A percentile compares a stretch with the other conserved stretches of the same genome.
Conservation (phyloP, 2,113 vertebrate species). For the Paedocypris sp. region DNA sequence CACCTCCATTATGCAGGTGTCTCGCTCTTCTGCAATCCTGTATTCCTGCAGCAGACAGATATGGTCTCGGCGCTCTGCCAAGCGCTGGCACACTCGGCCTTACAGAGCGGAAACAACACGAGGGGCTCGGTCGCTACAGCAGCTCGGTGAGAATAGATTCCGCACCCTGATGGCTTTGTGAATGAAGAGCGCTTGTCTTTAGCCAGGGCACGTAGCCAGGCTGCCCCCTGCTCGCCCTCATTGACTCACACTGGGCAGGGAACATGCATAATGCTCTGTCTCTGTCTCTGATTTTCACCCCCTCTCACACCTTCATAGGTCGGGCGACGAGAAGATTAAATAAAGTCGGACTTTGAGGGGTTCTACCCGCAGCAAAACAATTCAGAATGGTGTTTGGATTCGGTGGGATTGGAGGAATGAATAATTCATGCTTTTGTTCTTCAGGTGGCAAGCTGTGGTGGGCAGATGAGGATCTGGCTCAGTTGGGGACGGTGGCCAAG, state of each 20-base stretch:
- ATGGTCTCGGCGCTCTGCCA: constrained; percentile 22
- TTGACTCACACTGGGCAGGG: constrained; percentile 34
- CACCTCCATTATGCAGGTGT: background rate
- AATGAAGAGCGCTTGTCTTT: constrained; percentile 37
- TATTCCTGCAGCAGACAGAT: constrained; percentile 20
- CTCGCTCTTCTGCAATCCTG: constrained; percentile 1
- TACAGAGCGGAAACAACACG: constrained; percentile 15
- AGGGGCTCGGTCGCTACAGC: constrained; percentile 19
- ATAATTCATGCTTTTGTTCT: constrained; percentile 38
- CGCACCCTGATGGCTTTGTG: constrained; percentile 35
- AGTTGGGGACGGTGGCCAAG: constrained; percentile 86
- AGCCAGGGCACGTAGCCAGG: constrained; percentile 29
- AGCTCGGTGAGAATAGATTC: constrained; percentile 1
- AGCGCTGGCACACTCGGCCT: constrained; percentile 17
- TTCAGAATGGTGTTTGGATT: constrained; percentile 12
- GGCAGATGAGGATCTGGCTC: constrained; percentile 86
- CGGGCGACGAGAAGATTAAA: no score
- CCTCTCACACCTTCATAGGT: background rate
- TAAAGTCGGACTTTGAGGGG: no score
- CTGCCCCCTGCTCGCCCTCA: constrained; percentile 29
- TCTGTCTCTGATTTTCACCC: constrained; percentile 10
- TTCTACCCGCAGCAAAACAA: no score
- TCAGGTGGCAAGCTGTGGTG: constrained; percentile 94
- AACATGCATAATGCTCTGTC: constrained; percentile 19
- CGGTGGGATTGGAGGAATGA: constrained; percentile 14